Percentiles rank a stretch among this genome's conserved stretches.
Conservation (phyloP, 2,113 vertebrate species). For the Trematomus loennbergii region DNA sequence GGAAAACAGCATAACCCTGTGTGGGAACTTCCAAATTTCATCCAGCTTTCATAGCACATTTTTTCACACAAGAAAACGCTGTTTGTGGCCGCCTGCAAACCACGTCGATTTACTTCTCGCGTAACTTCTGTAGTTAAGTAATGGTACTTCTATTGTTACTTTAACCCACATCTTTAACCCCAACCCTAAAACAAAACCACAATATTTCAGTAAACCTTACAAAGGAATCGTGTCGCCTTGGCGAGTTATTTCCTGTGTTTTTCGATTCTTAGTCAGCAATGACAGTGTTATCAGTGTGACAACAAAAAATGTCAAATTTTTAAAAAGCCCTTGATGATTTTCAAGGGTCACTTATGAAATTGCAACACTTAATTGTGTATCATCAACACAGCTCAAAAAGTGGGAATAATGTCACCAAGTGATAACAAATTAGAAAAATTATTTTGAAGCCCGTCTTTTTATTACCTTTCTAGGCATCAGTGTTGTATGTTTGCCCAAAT, state of each 20-base stretch:
- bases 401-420: neutral
- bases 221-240: too few relatives aligned
- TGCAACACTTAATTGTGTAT: neutral
- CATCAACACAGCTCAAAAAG: neutral
- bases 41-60: too few relatives aligned
- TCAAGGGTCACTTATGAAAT: neutral
- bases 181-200: too few relatives aligned
- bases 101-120: too few relatives aligned
- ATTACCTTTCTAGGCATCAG: neutral
- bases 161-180: too few relatives aligned
- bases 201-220: too few relatives aligned
- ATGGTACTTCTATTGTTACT: too few relatives aligned
- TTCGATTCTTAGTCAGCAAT: too few relatives aligned
- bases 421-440: neutral
- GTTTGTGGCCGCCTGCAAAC: too few relatives aligned
- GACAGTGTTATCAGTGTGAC: neutral
- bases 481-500: neutral
- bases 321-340: neutral
- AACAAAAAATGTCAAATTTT: neutral
- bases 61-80: too few relatives aligned
- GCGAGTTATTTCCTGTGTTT: too few relatives aligned
- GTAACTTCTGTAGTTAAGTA: too few relatives aligned
- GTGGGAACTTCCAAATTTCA: neutral
- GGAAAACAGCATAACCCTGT: neutral
- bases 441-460: slow-evolving; percentile 4